Evolutionary conservation across 2,113 vertebrate genomes (phyloP).

Genomic region (Dicaeum eximium): DNA sequence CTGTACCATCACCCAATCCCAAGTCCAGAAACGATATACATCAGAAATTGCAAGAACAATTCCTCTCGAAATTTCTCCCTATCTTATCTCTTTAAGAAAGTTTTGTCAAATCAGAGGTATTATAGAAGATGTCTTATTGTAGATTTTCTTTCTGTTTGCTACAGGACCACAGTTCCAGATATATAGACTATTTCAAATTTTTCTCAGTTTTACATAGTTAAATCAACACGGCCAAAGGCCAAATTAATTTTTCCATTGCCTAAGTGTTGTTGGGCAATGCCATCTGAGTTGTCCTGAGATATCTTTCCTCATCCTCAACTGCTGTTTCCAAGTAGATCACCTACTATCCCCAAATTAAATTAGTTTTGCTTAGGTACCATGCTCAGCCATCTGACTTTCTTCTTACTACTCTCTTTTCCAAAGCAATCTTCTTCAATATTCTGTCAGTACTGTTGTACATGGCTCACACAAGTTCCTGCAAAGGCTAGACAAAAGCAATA

Average conservation of each 20-base stretch:
- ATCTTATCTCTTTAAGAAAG: neutral
- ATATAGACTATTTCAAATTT: neutral
- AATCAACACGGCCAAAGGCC: neutral
- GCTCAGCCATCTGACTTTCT: neutral
- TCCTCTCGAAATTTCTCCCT: neutral
- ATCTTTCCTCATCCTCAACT: neutral
- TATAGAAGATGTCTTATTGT: neutral
- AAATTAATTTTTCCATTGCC: neutral
- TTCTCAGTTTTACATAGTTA: neutral
- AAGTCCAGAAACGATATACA: neutral
- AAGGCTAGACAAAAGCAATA: neutral
- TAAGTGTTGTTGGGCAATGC: neutral
- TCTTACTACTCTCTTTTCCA: neutral
- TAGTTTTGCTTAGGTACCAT: neutral
- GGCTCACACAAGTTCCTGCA: neutral
- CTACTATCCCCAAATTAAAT: neutral
- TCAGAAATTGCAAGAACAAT: neutral
- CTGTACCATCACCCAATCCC: rapidly evolving
- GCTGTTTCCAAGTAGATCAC: neutral
- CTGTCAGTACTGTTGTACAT: neutral
- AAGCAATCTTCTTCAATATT: neutral
- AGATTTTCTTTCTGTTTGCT: neutral
- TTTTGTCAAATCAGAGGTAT: neutral
- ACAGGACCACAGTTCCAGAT: neutral
- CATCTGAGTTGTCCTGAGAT: neutral